Conservation (phyloP, 1,140 invertebrate species). For the Scylla paramamosain region DNA sequence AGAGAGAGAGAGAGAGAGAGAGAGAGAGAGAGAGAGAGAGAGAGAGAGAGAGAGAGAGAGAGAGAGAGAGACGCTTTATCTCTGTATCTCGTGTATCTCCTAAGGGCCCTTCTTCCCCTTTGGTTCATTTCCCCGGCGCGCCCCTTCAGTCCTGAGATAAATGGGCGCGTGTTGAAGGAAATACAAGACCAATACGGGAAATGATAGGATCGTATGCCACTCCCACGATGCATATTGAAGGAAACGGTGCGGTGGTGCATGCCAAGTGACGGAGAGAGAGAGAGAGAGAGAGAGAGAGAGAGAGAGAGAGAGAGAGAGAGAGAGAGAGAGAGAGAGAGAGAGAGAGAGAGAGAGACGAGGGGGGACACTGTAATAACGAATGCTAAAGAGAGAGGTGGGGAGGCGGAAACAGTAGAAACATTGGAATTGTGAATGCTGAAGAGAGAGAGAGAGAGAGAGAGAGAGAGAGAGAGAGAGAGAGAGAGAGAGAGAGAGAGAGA, state of each 20-base stretch:
- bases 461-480: neutral
- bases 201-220: neutral
- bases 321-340: conserved; percentile 2
- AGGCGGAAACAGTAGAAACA: no score
- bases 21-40: no score
- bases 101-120: neutral
- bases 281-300: conserved; percentile 47
- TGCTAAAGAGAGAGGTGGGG: neutral
- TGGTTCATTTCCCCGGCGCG: neutral
- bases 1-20: no score
- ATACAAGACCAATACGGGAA: neutral
- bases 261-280: conserved; percentile 6
- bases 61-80: no score
- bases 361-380: neutral
- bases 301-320: conserved; percentile 52
- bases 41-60: no score
- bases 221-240: neutral
- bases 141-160: neutral
- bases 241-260: neutral
- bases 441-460: no score
- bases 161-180: neutral
- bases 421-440: no score
- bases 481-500: conserved; percentile 6
- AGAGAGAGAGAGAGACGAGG: conserved; percentile 18
- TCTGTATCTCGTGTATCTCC: no score